These are phyloP conservation scores for Drosophila obscura DNA, from an alignment of 1,140 invertebrate species.

Conservation along the genomic window DNA sequence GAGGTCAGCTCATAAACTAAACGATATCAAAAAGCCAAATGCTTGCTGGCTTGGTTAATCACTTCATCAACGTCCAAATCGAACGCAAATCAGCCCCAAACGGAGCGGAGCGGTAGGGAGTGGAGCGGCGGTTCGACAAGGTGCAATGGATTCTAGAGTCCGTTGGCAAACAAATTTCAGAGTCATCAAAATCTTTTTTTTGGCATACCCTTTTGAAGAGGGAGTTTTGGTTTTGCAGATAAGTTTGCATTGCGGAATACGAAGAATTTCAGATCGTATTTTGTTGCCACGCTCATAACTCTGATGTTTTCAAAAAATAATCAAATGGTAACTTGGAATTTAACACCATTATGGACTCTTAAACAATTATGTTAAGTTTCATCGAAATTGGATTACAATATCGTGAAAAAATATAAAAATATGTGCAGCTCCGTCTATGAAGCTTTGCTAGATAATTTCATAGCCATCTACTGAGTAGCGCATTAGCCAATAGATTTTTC, in stretches of 20 bases:
- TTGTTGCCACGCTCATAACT: no score
- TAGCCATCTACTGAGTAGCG: no score
- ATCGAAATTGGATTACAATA: background rate
- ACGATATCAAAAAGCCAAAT: conserved; percentile 54
- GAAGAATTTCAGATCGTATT: no score
- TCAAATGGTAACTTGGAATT: no score
- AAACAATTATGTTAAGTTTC: background rate
- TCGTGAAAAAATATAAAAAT: background rate
- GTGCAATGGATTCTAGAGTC: conserved; percentile 32
- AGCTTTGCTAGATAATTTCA: background rate
- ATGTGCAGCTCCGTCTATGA: background rate
- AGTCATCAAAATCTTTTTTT: conserved; percentile 46
- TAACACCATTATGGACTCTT: no score
- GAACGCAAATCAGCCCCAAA: conserved; percentile 48
- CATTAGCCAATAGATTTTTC: background rate
- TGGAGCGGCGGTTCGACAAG: conserved; percentile 10
- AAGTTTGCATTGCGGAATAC: no score
- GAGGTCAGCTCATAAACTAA: conserved; percentile 66
- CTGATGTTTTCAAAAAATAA: no score
- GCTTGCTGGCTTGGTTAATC: conserved; percentile 65
- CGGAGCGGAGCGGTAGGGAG: background rate
- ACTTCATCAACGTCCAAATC: conserved; percentile 76
- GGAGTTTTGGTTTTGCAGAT: no score
- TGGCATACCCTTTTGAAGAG: conserved; percentile 13
- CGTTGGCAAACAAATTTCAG: conserved; percentile 53